Percentiles rank a stretch among this genome's conserved stretches.
These are phyloP conservation scores for Oophaga pumilio DNA, from an alignment of 2,113 vertebrate species.

Conservation along the genomic window DNA sequence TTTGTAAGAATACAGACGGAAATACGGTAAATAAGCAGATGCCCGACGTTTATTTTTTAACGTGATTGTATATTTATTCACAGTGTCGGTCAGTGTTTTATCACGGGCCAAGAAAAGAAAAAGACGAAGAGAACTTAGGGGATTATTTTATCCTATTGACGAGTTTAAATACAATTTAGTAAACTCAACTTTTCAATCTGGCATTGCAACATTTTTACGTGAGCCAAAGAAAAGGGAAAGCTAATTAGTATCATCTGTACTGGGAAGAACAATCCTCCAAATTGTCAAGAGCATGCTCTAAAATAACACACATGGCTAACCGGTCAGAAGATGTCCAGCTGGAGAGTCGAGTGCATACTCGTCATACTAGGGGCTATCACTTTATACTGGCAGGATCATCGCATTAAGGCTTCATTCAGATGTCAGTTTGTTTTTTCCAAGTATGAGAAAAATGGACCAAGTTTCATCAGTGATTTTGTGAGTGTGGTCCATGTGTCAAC, in stretches of 20 bases:
- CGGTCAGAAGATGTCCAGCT: too few relatives aligned
- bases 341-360: too few relatives aligned
- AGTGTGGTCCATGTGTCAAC: too few relatives aligned
- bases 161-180: background rate
- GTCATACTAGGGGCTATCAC: too few relatives aligned
- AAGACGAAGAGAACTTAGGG: background rate
- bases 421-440: too few relatives aligned
- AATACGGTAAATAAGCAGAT: constrained; percentile 1
- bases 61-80: constrained; percentile 26
- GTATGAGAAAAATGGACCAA: too few relatives aligned
- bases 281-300: too few relatives aligned
- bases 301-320: too few relatives aligned
- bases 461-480: too few relatives aligned
- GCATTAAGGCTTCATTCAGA: too few relatives aligned
- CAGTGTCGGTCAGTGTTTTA: background rate
- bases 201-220: background rate
- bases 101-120: background rate
- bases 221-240: background rate
- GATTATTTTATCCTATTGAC: too few relatives aligned
- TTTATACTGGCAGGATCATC: too few relatives aligned
- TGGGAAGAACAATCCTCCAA: background rate
- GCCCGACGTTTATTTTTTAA: constrained; percentile 7
- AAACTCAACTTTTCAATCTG: background rate
- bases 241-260: background rate
- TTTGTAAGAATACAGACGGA: background rate